Evolutionary conservation across 2,113 vertebrate species (phyloP).

Genomic region (Gadus chalcogrammus): DNA sequence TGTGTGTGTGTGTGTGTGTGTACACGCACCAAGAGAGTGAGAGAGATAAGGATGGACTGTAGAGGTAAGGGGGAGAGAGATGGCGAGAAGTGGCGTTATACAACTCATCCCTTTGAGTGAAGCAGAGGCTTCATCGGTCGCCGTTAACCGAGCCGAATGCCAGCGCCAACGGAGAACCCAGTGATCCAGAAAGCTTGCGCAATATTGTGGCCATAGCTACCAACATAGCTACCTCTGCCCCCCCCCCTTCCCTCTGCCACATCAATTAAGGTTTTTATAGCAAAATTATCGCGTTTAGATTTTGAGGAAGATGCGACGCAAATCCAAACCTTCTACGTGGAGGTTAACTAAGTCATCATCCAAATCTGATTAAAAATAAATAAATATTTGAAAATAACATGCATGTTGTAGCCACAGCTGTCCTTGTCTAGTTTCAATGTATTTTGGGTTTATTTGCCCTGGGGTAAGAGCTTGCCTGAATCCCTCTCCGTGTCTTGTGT

Average conservation of each 20-base stretch:
- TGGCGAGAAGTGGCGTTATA: conserved; percentile 68
- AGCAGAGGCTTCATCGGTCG: conserved; percentile 68
- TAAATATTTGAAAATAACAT: too few relatives aligned
- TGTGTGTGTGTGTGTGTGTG: conserved; percentile 59
- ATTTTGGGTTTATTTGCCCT: too few relatives aligned
- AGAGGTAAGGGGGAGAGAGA: conserved; percentile 49
- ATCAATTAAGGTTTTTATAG: conserved; percentile 65
- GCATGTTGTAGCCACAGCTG: too few relatives aligned
- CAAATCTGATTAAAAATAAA: too few relatives aligned
- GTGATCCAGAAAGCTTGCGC: conserved; percentile 74
- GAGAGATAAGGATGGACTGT: neutral
- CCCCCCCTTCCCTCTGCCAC: conserved; percentile 23
- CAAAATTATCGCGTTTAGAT: conserved; percentile 70
- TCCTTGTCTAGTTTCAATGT: too few relatives aligned
- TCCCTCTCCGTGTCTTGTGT: too few relatives aligned
- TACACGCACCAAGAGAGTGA: conserved; percentile 33
- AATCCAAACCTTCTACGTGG: conserved; percentile 54
- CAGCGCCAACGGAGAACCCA: conserved; percentile 75
- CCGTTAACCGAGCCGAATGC: conserved; percentile 73
- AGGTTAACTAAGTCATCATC: too few relatives aligned
- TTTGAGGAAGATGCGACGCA: neutral
- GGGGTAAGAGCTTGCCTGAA: too few relatives aligned
- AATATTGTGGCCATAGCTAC: conserved; percentile 72
- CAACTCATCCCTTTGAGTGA: conserved; percentile 75
- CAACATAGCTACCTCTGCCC: conserved; percentile 40